Evolutionary conservation across 2,888 invertebrate genomes (phyloP), one percentile per base, ranked within the genome.

Genomic region (Molorchus minor): DNA sequence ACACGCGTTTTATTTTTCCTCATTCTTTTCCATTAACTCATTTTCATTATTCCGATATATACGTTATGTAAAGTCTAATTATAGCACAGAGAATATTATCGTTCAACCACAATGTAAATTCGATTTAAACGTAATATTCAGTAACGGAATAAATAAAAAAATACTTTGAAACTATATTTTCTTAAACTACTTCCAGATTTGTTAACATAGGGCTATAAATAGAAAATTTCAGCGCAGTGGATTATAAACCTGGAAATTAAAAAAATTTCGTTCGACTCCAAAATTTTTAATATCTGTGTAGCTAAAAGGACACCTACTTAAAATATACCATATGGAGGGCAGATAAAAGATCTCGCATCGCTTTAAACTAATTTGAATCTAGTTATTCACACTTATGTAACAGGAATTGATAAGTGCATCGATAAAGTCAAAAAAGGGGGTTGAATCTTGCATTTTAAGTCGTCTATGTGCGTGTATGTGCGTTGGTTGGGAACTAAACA

Each of bases 381-480:
- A 38, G 13, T 44, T 54, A 53, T 54, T 54, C 54, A 54, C 54
- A 54, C 54, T 19, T 44, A 35, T 44, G 54, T 54, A 54, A 30
- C 19, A 44, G 35, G 25, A 17, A 33, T 49, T 49, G 54, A 54
- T 54, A 45, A 44, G 20, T 41, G 54, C 54, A 54, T 36, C 16
- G 54, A 35, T 35, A 54, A n/a, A 54, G 17, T 41, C 19, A 10
- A 16, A 38, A 44, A 45, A 47, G 19, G 54, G 43, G 54, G 41
- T 36, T 36, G 38, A 13, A 38, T 19, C 49, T 49, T 38, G 49
- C 49, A 43, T 54, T 54, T 35, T 47, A 40, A 53, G 15, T 2
- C 25, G n/a, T 16, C 35, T 29, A 45, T 41, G 58, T 61, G 60
- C 62, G 57, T 62, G 61, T 64, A 62, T 67, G 64, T 57, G 60